phyloP scores from a whole-genome alignment of 2,888 invertebrate genomes.

The Agrenia bidenticulata region DNA sequence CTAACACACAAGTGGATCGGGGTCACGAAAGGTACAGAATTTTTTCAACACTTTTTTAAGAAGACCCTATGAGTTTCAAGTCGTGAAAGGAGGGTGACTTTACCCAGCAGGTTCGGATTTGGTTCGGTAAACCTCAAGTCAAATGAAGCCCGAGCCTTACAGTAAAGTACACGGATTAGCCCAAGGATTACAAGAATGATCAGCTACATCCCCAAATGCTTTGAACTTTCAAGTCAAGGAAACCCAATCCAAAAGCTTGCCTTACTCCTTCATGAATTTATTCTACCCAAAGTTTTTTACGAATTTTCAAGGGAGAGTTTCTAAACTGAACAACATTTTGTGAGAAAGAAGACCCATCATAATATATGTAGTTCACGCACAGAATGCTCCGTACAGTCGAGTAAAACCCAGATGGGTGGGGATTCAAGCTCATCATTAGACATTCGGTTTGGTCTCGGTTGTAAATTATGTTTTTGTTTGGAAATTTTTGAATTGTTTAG shows the following conservation, averaged over 20 bases:
- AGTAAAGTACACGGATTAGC: slow-evolving; percentile 5
- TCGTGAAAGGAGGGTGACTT: slow-evolving; percentile 7
- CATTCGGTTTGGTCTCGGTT: slow-evolving; percentile 26
- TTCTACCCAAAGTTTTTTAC: no score
- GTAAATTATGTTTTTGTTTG: slow-evolving; percentile 35
- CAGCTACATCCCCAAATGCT: not conserved
- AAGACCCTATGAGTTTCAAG: not conserved
- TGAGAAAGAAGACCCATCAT: no score
- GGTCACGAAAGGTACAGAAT: not conserved
- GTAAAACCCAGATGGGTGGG: slow-evolving; percentile 25
- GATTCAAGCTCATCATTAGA: slow-evolving; percentile 30
- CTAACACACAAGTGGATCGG: not conserved
- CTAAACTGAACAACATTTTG: no score
- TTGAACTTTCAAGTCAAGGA: no score
- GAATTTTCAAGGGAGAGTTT: no score
- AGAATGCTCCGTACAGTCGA: no score
- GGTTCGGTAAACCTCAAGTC: slow-evolving; percentile 14
- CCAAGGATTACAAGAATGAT: not conserved
- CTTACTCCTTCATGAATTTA: no score
- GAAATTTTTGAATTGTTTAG: slow-evolving; percentile 28
- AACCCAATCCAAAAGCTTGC: no score
- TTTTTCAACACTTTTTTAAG: slow-evolving; percentile 7
- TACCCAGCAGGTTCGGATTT: slow-evolving; percentile 3
- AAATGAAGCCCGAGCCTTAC: not conserved
- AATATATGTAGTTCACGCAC: no score